Base-by-base conservation (phyloP, 2,113 vertebrate genomes). In the Acinonyx jubatus region DNA sequence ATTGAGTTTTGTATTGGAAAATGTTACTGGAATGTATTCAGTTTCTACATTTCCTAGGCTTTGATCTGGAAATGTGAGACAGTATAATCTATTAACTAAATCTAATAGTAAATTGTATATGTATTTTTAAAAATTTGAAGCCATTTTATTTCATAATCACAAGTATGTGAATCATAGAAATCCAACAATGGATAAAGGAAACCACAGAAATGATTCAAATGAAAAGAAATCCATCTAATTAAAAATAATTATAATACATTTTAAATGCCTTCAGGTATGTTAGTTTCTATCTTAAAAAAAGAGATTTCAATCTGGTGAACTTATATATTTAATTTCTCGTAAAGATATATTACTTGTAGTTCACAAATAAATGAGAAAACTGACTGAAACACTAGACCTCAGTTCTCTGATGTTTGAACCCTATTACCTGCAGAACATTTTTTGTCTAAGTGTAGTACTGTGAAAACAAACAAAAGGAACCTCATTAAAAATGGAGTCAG, bases 101-200 rank as follows among this genome's bases (percentile, higher is more conserved):
- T 74, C 57, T 88, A 92, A 63, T 76, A 92, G 19, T 82, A 63
- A n/a, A 4, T 68, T n/a, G 63, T 38, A 45, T 38, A 25, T 89
- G 8, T 78, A 12, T 33, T 57, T 97, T 96, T 97, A 98, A 97
- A 65, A 94, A 89, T 96, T 94, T 89, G 21, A 97, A 97, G 74
- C 83, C 79, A 57, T 92, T 98, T 97, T 98, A 96, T 97, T 98
- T 98, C 50, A 94, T 86, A 38, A 96, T 80, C 85, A 96, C 48
- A 97, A 88, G 10, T 41, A 90, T 80, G 18, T 85, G 89, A 98
- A 82, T 98, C 82, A 91, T 73, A 94, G 76, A 98, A 96, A 93
- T 92, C 76, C 98, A 98, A 96, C 33, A 93, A 97, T 91, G 87
- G 94, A 92, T 90, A 98, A 97, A 97, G 92, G 69, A 97, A 94